Percentiles rank a stretch among this genome's conserved stretches.
phyloP scores from a whole-genome alignment of 2,888 invertebrate species.

The Mesorhabditis belari region DNA sequence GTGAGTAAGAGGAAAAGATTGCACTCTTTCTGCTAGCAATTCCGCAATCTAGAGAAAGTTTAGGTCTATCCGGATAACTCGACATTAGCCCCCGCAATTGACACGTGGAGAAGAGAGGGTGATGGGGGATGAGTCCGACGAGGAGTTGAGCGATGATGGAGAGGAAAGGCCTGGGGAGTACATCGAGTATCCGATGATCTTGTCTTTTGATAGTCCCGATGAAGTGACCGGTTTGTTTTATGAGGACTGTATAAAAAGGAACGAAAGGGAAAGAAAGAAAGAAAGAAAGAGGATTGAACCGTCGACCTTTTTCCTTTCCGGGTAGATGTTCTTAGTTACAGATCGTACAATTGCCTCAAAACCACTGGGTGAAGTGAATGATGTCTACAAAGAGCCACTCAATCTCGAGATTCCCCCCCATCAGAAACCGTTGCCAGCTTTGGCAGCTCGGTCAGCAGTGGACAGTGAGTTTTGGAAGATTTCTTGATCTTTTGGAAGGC shows the following conservation, averaged over 20 bases:
- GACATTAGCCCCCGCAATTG: constrained; percentile 34
- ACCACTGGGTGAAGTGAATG: constrained; percentile 47
- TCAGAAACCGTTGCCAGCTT: constrained; percentile 38
- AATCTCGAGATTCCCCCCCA: constrained; percentile 71
- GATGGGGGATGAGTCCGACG: constrained; percentile 10
- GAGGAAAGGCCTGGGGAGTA: background rate
- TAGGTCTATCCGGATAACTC: constrained; percentile 49
- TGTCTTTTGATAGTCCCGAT: constrained; percentile 67
- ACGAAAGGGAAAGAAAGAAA: too few relatives aligned
- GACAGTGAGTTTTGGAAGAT: constrained; percentile 14
- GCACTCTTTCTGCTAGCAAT: too few relatives aligned
- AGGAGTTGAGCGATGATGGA: constrained; percentile 10
- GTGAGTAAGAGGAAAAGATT: constrained; percentile 61
- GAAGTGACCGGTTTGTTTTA: constrained; percentile 13
- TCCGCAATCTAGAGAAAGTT: too few relatives aligned
- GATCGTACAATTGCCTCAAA: constrained; percentile 28
- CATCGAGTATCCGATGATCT: constrained; percentile 61
- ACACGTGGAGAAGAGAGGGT: constrained; percentile 63
- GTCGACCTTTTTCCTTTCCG: too few relatives aligned
- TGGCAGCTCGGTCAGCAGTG: constrained; percentile 47
- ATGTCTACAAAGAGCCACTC: constrained; percentile 83
- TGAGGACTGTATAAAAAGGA: too few relatives aligned
- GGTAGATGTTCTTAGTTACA: constrained; percentile 2
- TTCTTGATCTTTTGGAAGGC: background rate
- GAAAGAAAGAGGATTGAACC: too few relatives aligned